Evolutionary conservation across 2,888 invertebrate genomes (phyloP), one percentile per base, ranked within the genome.

Genomic region (Noctua janthina): DNA sequence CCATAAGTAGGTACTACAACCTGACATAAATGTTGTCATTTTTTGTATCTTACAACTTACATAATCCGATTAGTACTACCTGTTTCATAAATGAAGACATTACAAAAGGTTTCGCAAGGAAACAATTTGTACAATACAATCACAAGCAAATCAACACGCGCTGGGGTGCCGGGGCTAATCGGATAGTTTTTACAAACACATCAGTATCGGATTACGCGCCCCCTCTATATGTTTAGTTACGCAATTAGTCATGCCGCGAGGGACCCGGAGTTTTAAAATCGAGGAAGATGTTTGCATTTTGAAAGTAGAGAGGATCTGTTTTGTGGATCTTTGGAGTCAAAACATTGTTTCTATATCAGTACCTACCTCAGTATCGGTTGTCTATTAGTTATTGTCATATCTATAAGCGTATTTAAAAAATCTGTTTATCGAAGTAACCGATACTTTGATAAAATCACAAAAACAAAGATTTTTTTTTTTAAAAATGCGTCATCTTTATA

Each of bases 131-230:
- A 78, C 74, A 84, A 84, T 83, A 87, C 81, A 88, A 90, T 90
- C 87, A 90, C 82, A 86, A 87, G 87, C 88, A 87, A 88, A 90
- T 87, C 86, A 83, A 74, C 71, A 51, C 74, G 75, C 71, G 75
- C 81, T 85, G 62, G 87, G 87, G 89, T 85, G 91, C 74, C 76
- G 82, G 83, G 87, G 84, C 92, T 95, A 95, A 96, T 97, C 96
- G 93, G 95, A 96, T 96, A 96, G 96, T 97, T 97, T 97, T 96
- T 96, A 96, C 96, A 96, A 96, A 96, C 95, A 94, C 96, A 96
- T 96, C 96, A 96, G 94, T 94, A 94, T 96, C 94, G 96, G 96
- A 96, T 96, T 96, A 96, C 94, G 91, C 92, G 91, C 94, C 95
- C 96, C 94, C 93, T 92, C 93, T 92, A 88, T 91, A 94, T 94